Percentiles rank a stretch among this genome's conserved stretches.
Evolutionary conservation across 2,797 vertebrate species (phyloP).

Genomic region (Etheostoma perlongum): DNA sequence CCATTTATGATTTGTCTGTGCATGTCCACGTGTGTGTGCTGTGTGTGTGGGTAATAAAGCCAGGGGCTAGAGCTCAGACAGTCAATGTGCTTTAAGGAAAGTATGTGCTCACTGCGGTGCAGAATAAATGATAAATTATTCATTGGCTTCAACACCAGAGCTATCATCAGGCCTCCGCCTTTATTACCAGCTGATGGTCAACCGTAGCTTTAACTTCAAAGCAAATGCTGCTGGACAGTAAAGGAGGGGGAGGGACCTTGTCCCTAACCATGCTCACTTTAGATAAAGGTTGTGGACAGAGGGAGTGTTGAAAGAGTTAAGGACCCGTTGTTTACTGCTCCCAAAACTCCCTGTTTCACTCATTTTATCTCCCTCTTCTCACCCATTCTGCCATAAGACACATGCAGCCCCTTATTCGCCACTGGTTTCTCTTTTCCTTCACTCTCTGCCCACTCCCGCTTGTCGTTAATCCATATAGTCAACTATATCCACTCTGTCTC

Average conservation of each 20-base stretch:
- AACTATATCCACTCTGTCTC: constrained; percentile 17
- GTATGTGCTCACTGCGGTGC: constrained; percentile 64
- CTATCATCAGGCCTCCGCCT: constrained; percentile 62
- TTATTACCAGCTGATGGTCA: constrained; percentile 68
- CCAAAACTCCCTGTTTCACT: constrained; percentile 4
- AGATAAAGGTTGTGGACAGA: constrained; percentile 25
- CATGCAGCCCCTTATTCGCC: not conserved
- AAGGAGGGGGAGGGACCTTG: not conserved
- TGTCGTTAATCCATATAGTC: constrained; percentile 31
- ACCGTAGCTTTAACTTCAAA: constrained; percentile 36
- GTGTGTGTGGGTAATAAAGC: constrained; percentile 61
- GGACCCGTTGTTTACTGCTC: constrained; percentile 37
- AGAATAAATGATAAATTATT: constrained; percentile 79
- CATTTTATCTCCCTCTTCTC: constrained; percentile 15
- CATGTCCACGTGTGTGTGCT: constrained; percentile 26
- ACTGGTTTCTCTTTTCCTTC: not conserved
- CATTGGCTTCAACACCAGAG: constrained; percentile 71
- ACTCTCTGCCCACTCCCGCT: not conserved
- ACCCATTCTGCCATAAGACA: constrained; percentile 5
- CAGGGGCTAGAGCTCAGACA: constrained; percentile 59
- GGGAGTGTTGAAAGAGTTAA: constrained; percentile 36
- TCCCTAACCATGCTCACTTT: not conserved
- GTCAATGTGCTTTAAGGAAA: constrained; percentile 74
- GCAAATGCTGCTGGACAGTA: constrained; percentile 8
- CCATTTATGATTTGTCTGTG: constrained; percentile 16